phyloP scores from a whole-genome alignment of 2,888 invertebrate genomes.

The Nycteola revayana region DNA sequence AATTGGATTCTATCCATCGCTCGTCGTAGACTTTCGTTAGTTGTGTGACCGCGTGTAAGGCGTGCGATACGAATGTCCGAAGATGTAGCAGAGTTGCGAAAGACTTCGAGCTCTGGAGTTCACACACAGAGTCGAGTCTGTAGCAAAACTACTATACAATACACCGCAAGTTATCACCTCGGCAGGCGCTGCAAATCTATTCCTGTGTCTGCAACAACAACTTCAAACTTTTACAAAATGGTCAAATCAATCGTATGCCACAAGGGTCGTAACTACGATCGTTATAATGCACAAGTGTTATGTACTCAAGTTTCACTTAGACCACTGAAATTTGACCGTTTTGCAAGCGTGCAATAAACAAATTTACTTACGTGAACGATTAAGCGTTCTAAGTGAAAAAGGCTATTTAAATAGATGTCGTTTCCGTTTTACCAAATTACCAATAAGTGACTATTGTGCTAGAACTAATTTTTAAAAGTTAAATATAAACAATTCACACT shows the following conservation, averaged over 20 bases:
- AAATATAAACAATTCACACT: too few relatives aligned
- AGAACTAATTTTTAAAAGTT: too few relatives aligned
- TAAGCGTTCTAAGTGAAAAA: constrained; percentile 14
- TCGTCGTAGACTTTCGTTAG: constrained; percentile 62
- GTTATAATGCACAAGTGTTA: not conserved
- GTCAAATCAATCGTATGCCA: constrained; percentile 15
- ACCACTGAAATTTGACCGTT: constrained; percentile 29
- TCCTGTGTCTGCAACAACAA: constrained; percentile 45
- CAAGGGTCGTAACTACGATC: not conserved
- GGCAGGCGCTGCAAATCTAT: constrained; percentile 32
- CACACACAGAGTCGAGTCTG: constrained; percentile 60
- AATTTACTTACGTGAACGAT: constrained; percentile 37
- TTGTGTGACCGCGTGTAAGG: constrained; percentile 42
- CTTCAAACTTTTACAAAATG: constrained; percentile 35
- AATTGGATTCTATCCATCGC: constrained; percentile 77
- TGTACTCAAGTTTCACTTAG: not conserved
- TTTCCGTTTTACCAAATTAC: too few relatives aligned
- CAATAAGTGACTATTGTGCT: too few relatives aligned
- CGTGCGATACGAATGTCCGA: constrained; percentile 49
- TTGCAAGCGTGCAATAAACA: constrained; percentile 34
- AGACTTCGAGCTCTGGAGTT: constrained; percentile 54
- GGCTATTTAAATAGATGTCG: too few relatives aligned
- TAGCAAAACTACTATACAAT: constrained; percentile 53
- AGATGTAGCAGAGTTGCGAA: constrained; percentile 55
- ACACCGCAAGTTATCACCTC: constrained; percentile 35